Conservation (phyloP, 2,888 invertebrate species). For the Plebejus argus region DNA sequence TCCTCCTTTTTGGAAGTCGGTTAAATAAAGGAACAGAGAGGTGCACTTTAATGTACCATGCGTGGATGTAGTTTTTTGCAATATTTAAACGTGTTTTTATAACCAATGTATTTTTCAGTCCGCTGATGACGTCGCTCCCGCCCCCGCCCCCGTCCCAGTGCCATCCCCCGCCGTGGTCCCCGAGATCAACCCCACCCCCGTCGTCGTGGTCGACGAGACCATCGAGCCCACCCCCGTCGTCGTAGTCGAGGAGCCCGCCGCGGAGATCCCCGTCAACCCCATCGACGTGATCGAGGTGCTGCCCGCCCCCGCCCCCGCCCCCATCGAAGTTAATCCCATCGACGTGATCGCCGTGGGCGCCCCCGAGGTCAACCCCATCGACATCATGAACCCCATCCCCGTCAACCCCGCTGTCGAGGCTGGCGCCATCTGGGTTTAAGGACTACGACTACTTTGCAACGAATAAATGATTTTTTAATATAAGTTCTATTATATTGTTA, state of each 20-base stretch:
- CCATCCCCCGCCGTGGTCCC: slow-evolving; percentile 11
- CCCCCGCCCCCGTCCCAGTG: slow-evolving; percentile 34
- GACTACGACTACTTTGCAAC: background rate
- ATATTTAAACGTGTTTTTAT: background rate
- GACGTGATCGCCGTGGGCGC: slow-evolving; percentile 44
- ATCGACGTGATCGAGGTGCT: slow-evolving; percentile 28
- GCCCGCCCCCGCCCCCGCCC: slow-evolving; percentile 34
- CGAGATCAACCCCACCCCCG: slow-evolving; percentile 41
- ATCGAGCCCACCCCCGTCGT: slow-evolving; percentile 27
- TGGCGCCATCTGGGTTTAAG: slow-evolving; percentile 2
- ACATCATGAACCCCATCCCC: slow-evolving; percentile 29
- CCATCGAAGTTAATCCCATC: slow-evolving; percentile 41
- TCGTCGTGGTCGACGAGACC: slow-evolving; percentile 34
- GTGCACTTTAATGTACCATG: too few relatives aligned
- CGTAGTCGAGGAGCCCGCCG: slow-evolving; percentile 20
- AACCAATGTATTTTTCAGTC: slow-evolving; percentile 31
- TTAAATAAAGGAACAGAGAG: too few relatives aligned
- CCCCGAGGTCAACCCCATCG: slow-evolving; percentile 40
- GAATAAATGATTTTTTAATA: background rate
- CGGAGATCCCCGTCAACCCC: slow-evolving; percentile 14
- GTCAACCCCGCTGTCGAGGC: slow-evolving; percentile 19
- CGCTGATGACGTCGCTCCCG: slow-evolving; percentile 18
- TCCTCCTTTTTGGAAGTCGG: too few relatives aligned
- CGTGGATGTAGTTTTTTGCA: too few relatives aligned
- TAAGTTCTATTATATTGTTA: background rate